Conservation (phyloP, 2,888 invertebrate genomes). For the Parasteatoda lunata region DNA sequence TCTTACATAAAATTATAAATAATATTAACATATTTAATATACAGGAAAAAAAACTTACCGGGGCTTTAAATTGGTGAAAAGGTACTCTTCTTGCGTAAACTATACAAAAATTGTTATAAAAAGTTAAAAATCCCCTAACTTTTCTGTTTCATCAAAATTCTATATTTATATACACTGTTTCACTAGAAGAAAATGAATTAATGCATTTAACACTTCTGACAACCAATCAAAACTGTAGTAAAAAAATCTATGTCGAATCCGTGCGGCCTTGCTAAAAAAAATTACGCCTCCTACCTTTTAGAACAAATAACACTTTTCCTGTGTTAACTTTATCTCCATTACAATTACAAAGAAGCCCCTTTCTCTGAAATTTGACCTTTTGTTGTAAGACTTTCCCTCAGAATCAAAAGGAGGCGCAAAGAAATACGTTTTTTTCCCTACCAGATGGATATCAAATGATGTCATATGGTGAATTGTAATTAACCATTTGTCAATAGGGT, state of each 20-base stretch:
- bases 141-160: slow-evolving; percentile 27
- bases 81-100: too few species aligned
- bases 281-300: slow-evolving; percentile 38
- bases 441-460: slow-evolving; percentile 37
- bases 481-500: slow-evolving; percentile 45
- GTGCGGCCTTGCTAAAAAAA: slow-evolving; percentile 47
- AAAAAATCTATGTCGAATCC: slow-evolving; percentile 56
- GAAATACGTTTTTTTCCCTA: not conserved
- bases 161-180: slow-evolving; percentile 51
- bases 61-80: too few species aligned
- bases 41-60: too few species aligned
- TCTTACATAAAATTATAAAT: too few species aligned
- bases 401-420: not conserved
- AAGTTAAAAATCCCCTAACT: not conserved
- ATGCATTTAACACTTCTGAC: slow-evolving; percentile 16
- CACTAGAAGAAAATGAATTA: slow-evolving; percentile 15
- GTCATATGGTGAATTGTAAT: slow-evolving; percentile 52
- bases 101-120: too few species aligned
- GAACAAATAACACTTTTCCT: not conserved
- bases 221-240: slow-evolving; percentile 47
- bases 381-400: slow-evolving; percentile 6
- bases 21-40: too few species aligned
- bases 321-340: slow-evolving; percentile 7
- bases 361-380: slow-evolving; percentile 47
- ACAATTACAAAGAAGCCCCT: slow-evolving; percentile 4